Conservation (phyloP, 1,140 invertebrate species). For the Drosophila biarmipes region DNA sequence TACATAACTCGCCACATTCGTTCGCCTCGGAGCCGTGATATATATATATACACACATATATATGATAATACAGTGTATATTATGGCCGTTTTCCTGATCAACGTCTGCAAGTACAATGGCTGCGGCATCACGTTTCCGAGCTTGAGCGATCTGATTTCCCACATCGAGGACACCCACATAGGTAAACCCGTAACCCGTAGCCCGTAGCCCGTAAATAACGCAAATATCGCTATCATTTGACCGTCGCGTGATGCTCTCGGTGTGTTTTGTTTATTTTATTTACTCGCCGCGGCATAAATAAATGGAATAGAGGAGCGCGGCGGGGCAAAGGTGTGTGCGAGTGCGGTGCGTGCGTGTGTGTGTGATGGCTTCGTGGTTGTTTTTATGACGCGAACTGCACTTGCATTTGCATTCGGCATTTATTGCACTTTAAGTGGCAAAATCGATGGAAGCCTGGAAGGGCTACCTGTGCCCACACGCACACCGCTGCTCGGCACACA, state of each 20-base stretch:
- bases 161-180: constrained; percentile 94
- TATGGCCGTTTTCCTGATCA: constrained; percentile 94
- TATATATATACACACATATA: constrained; percentile 15
- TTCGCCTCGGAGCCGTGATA: constrained; percentile 76
- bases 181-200: constrained; percentile 85
- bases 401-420: constrained; percentile 22
- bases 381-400: constrained; percentile 46
- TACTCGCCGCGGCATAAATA: constrained; percentile 49
- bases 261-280: constrained; percentile 82
- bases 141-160: constrained; percentile 91
- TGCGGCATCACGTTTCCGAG: constrained; percentile 92
- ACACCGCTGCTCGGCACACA: constrained; percentile 15
- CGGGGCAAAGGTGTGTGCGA: constrained; percentile 11
- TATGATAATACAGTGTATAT: constrained; percentile 10
- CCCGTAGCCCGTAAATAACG: not conserved
- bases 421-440: constrained; percentile 36
- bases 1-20: constrained; percentile 74
- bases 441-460: constrained; percentile 47
- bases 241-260: constrained; percentile 71
- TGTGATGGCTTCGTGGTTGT: constrained; percentile 47
- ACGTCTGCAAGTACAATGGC: constrained; percentile 94
- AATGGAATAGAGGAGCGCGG: not conserved
- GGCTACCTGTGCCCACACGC: constrained; percentile 44
- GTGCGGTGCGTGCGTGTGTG: constrained; percentile 13
- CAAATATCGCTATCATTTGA: constrained; percentile 49